A percentile compares a stretch with the other conserved stretches of the same genome.
Conservation (phyloP, 2,797 vertebrate species). For the Thaleichthys pacificus region DNA sequence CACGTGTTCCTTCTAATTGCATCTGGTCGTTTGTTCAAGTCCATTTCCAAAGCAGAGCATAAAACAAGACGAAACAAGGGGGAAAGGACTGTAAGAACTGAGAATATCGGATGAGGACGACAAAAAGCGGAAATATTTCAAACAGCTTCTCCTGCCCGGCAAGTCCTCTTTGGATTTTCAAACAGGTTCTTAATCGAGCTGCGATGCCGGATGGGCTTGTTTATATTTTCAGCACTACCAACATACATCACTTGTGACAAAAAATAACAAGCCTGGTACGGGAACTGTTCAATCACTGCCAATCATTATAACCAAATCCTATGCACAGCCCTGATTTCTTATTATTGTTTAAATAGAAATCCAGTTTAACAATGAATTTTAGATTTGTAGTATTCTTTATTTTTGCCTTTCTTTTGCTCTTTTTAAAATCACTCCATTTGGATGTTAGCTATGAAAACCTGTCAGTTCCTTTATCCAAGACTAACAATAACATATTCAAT, state of each 20-base stretch:
- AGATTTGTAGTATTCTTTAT: constrained; percentile 39
- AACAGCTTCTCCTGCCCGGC: not conserved
- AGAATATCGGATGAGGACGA: constrained; percentile 36
- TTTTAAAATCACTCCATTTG: not conserved
- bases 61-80: constrained; percentile 33
- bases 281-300: constrained; percentile 84
- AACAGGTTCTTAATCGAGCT: constrained; percentile 59
- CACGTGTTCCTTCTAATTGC: constrained; percentile 51
- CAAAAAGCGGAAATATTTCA: constrained; percentile 43
- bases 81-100: constrained; percentile 34
- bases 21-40: constrained; percentile 59
- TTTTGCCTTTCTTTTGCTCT: not conserved
- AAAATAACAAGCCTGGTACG: constrained; percentile 81
- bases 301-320: constrained; percentile 81
- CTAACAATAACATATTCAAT: constrained; percentile 8
- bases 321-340: constrained; percentile 76
- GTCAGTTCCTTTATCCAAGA: constrained; percentile 4
- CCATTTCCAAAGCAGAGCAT: constrained; percentile 58
- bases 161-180: constrained; percentile 27
- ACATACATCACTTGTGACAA: constrained; percentile 85
- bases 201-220: constrained; percentile 80
- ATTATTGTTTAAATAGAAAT: constrained; percentile 53
- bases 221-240: constrained; percentile 80
- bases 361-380: constrained; percentile 27
- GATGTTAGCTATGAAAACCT: not conserved